Percentiles rank a stretch among this genome's conserved stretches.
Evolutionary conservation across 2,888 invertebrate genomes (phyloP).

Genomic region (Toxonevra muliebris): DNA sequence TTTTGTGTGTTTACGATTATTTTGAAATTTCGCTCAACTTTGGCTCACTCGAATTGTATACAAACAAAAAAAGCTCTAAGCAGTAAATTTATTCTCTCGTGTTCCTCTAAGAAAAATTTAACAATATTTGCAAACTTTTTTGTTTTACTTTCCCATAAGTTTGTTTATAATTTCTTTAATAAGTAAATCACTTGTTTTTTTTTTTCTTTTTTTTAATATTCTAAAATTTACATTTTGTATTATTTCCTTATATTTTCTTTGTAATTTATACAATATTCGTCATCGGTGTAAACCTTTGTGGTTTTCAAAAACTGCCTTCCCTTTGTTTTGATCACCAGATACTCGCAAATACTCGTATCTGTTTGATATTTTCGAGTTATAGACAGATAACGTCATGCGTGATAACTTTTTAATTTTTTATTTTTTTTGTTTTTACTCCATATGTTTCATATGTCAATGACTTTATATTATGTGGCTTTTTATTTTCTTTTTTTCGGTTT

Average conservation of each 20-base stretch:
- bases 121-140: not conserved
- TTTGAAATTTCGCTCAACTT: no score
- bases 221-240: not conserved
- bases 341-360: not conserved
- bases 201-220: not conserved
- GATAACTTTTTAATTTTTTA: not conserved
- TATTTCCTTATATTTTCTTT: not conserved
- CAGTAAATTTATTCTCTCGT: not conserved
- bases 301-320: not conserved
- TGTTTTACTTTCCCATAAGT: not conserved
- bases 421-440: not conserved
- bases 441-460: slow-evolving; percentile 8
- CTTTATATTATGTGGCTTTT: not conserved
- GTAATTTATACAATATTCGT: not conserved
- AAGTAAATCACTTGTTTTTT: not conserved
- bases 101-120: not conserved
- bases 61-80: not conserved
- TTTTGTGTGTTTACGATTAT: no score
- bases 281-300: not conserved
- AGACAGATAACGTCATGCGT: not conserved
- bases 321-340: not conserved
- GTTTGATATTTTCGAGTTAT: not conserved
- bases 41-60: no score
- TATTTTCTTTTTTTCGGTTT: not conserved
- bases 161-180: slow-evolving; percentile 4